A percentile compares a stretch with the other conserved stretches of the same genome.
Conservation (phyloP, 2,797 vertebrate species). For the Prunella strophiata region DNA sequence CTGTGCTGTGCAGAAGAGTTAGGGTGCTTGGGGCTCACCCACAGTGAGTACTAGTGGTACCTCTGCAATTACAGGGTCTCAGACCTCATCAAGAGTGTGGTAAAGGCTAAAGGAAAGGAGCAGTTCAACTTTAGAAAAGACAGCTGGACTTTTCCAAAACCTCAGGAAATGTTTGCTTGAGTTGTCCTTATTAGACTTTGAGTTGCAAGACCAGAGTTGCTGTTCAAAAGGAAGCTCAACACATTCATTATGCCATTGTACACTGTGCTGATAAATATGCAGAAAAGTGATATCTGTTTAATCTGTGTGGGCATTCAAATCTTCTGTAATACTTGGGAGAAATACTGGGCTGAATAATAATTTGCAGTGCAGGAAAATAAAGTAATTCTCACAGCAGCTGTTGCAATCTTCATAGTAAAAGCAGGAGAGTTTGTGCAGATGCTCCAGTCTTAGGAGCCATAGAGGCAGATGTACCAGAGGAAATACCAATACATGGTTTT, state of each 20-base stretch:
- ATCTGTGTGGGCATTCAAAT: slow-evolving; percentile 17
- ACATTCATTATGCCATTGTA: not conserved
- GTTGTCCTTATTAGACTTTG: not conserved
- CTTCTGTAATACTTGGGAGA: not conserved
- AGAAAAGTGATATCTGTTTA: slow-evolving; percentile 10
- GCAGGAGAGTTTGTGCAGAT: not conserved
- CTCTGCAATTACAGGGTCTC: not conserved
- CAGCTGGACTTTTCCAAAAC: not conserved
- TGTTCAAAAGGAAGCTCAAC: not conserved
- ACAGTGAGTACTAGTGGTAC: not conserved
- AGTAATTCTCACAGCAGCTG: slow-evolving; percentile 44
- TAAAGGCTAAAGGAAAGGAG: not conserved
- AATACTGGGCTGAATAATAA: slow-evolving; percentile 17
- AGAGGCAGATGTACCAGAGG: not conserved
- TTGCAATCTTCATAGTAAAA: slow-evolving; percentile 25
- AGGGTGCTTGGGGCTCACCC: not conserved
- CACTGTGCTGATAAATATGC: slow-evolving; percentile 8
- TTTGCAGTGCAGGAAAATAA: slow-evolving; percentile 21
- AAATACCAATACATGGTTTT: slow-evolving; percentile 10
- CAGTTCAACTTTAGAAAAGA: not conserved
- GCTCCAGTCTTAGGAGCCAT: not conserved
- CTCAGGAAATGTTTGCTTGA: not conserved
- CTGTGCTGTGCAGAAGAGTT: not conserved
- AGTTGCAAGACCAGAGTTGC: not conserved
- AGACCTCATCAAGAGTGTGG: not conserved